phyloP scores from a whole-genome alignment of 2,113 vertebrate species.

The Ondatra zibethicus region DNA sequence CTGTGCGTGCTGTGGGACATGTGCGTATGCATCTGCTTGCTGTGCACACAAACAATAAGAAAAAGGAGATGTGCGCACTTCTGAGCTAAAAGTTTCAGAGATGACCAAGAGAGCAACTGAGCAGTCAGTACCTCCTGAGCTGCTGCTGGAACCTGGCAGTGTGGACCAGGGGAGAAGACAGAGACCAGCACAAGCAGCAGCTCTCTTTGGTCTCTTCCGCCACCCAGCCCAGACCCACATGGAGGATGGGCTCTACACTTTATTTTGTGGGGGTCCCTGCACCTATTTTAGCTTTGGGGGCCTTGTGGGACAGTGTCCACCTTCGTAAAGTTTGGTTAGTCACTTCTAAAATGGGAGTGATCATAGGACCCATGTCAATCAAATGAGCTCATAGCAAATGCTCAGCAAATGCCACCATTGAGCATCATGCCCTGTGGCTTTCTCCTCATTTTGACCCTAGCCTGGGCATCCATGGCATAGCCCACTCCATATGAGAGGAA shows the following conservation, averaged over 20 bases:
- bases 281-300: neutral
- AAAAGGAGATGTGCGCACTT: neutral
- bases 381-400: neutral
- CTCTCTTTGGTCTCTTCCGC: neutral
- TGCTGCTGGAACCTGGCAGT: neutral
- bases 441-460: neutral
- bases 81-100: neutral
- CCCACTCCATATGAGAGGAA: neutral
- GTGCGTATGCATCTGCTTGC: neutral
- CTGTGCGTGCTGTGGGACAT: neutral
- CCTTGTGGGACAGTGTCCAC: neutral
- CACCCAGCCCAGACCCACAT: too few species aligned
- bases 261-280: neutral
- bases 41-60: neutral
- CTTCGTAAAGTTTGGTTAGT: neutral
- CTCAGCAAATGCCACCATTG: rapidly evolving
- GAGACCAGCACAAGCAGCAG: neutral
- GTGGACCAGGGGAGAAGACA: neutral
- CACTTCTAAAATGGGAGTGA: neutral
- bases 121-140: neutral
- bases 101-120: neutral
- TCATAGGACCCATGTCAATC: neutral
- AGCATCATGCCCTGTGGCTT: neutral
- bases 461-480: neutral
- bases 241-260: neutral